Evolutionary conservation across 64 coral and sea anemone genomes (phyloP).

Genomic region (Astreopora myriophthalma): DNA sequence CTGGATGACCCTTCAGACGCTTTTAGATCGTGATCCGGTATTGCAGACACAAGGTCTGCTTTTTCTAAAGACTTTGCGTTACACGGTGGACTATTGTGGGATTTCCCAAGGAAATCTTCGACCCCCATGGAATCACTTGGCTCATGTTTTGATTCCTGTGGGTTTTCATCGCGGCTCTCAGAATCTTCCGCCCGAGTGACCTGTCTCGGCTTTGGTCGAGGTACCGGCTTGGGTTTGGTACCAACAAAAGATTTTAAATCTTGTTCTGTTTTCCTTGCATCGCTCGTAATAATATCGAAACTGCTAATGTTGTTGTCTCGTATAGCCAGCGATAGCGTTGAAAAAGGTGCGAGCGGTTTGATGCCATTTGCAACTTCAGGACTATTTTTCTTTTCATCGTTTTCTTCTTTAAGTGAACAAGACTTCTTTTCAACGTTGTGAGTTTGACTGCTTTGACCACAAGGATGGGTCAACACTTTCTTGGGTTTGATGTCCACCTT

Average conservation of each 20-base stretch:
- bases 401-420: constrained; percentile 25
- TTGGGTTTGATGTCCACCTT: neutral
- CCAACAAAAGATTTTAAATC: neutral
- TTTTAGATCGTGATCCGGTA: constrained; percentile 6
- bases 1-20: neutral
- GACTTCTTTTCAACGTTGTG: neutral
- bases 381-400: neutral
- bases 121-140: neutral
- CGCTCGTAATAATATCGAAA: neutral
- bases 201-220: constrained; percentile 5
- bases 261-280: neutral
- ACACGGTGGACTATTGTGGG: constrained; percentile 10
- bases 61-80: constrained; percentile 22
- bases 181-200: neutral
- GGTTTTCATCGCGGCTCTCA: constrained; percentile 12
- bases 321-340: too few species aligned
- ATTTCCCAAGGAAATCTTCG: constrained; percentile 30
- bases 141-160: neutral
- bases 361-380: neutral
- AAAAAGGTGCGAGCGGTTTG: neutral
- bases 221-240: constrained; percentile 20
- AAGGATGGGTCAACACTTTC: neutral
- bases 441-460: neutral
- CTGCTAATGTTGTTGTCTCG: neutral
- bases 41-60: neutral